These are phyloP conservation scores for Drosophila maculinotata DNA, from an alignment of 2,888 invertebrate genomes.

Conservation along the genomic window DNA sequence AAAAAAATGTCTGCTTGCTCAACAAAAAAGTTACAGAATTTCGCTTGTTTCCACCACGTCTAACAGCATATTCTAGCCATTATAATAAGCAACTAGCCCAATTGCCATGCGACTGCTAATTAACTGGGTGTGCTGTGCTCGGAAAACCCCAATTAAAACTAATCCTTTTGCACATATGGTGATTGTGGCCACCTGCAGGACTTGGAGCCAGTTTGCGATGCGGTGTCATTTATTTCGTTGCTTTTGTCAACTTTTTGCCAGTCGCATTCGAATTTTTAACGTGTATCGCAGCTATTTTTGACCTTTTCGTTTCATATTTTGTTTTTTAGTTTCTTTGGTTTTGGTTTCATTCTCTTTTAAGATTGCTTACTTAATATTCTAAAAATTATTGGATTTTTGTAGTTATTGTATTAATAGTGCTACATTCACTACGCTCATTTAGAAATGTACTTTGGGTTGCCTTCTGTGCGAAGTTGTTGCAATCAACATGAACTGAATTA, in stretches of 20 bases:
- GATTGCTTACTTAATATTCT: slow-evolving; percentile 47
- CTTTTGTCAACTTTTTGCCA: slow-evolving; percentile 38
- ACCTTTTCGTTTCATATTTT: slow-evolving; percentile 63
- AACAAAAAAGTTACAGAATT: background rate
- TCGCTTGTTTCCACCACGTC: background rate
- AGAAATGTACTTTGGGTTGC: slow-evolving; percentile 59
- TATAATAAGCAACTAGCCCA: slow-evolving; percentile 13
- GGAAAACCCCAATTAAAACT: slow-evolving; percentile 59
- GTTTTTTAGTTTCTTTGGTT: slow-evolving; percentile 29
- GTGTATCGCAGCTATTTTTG: slow-evolving; percentile 79
- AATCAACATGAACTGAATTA: slow-evolving; percentile 49
- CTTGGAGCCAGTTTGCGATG: slow-evolving; percentile 15
- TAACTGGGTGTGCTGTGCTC: slow-evolving; percentile 37
- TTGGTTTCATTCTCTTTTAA: slow-evolving; percentile 9
- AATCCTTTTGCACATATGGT: slow-evolving; percentile 56
- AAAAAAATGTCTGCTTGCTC: no score
- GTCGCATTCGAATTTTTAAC: slow-evolving; percentile 56
- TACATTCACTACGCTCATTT: slow-evolving; percentile 61
- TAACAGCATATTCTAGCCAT: slow-evolving; percentile 8
- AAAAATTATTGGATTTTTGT: slow-evolving; percentile 10
- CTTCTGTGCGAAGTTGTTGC: slow-evolving; percentile 47
- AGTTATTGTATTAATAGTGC: slow-evolving; percentile 25
- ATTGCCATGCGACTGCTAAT: slow-evolving; percentile 49
- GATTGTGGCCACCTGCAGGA: slow-evolving; percentile 10
- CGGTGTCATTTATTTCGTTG: slow-evolving; percentile 45